Percentiles rank a stretch among this genome's conserved stretches.
Conservation (phyloP, 2,797 vertebrate species). For the Chlorospingus semifuscus region DNA sequence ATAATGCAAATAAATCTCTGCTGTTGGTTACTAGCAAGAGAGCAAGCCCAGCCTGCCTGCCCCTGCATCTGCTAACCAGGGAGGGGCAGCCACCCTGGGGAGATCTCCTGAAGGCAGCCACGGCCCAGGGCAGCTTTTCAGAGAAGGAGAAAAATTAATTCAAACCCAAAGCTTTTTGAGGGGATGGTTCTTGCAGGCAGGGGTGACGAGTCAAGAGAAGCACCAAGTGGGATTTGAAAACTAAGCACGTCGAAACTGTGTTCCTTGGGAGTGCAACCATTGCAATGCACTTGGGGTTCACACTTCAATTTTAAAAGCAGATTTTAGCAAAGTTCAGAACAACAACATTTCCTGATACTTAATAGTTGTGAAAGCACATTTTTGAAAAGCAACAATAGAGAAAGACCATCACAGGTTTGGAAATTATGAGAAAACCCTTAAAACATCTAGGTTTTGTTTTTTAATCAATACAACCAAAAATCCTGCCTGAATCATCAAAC, state of each 20-base stretch:
- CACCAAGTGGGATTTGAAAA: background rate
- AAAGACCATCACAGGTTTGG: background rate
- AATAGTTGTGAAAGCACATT: background rate
- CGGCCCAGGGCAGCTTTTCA: background rate
- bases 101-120: background rate
- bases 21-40: background rate
- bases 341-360: background rate
- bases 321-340: background rate
- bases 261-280: background rate
- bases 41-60: background rate
- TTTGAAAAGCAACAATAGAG: background rate
- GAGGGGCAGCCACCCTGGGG: background rate
- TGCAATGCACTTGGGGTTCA: background rate
- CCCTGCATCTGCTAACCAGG: background rate
- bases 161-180: background rate
- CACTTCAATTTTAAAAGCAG: background rate
- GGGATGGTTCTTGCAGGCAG: background rate
- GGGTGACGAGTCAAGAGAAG: background rate
- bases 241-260: fast-evolving
- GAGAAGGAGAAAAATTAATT: background rate
- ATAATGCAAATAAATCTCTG: background rate
- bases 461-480: background rate
- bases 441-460: background rate
- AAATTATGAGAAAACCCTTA: background rate
- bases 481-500: background rate